A percentile compares a stretch with the other conserved stretches of the same genome.
Evolutionary conservation across 2,113 vertebrate species (phyloP).

Genomic region (Sapayoa aenigma): DNA sequence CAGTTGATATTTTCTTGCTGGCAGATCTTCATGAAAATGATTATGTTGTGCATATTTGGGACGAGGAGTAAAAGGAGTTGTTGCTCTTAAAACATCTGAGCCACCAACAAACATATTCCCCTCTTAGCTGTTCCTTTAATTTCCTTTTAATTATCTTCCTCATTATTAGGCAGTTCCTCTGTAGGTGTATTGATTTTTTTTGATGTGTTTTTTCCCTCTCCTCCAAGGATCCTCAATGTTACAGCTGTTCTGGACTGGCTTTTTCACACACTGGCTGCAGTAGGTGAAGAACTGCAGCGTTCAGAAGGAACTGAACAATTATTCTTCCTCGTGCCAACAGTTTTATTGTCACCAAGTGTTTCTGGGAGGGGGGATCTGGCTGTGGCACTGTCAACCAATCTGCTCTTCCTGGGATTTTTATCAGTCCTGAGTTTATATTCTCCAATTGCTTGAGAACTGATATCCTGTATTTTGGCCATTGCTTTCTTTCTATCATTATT

Average conservation of each 20-base stretch:
- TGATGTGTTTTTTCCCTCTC: background rate
- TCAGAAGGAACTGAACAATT: background rate
- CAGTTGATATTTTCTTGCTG: background rate
- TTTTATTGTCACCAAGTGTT: background rate
- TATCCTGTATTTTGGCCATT: fast-evolving
- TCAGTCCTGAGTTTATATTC: background rate
- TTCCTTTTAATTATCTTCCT: conserved; percentile 51
- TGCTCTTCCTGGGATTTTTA: background rate
- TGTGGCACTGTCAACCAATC: background rate
- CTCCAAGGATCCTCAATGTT: background rate
- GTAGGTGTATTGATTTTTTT: background rate
- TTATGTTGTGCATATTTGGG: background rate
- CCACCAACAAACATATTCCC: background rate
- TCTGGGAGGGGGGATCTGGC: background rate
- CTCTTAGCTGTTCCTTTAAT: conserved; percentile 31
- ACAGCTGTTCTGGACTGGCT: background rate
- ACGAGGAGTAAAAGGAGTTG: background rate
- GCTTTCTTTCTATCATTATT: background rate
- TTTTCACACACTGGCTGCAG: background rate
- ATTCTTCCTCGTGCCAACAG: background rate
- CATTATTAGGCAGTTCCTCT: background rate
- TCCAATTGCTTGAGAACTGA: background rate
- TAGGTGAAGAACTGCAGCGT: background rate
- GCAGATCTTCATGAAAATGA: background rate
- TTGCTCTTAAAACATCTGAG: conserved; percentile 6